Conservation (phyloP, 2,113 vertebrate species). For the Xerus inauris region DNA sequence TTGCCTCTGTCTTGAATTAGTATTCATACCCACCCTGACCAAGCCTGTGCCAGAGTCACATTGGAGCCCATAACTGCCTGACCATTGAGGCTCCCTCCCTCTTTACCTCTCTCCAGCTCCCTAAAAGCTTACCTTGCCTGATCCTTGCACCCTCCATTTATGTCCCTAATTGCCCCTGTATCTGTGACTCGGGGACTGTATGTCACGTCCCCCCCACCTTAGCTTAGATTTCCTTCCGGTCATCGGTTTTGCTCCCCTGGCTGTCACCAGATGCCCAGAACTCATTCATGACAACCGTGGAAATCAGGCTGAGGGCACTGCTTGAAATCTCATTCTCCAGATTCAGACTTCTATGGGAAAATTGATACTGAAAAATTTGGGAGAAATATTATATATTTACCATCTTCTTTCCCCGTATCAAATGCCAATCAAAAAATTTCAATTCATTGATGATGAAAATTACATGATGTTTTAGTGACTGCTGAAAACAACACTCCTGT, state of each 20-base stretch:
- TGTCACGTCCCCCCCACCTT: background rate
- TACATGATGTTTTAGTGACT: background rate
- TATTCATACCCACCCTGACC: background rate
- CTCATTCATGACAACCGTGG: background rate
- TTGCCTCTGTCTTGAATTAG: background rate
- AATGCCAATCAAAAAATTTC: background rate
- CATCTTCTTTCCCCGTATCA: background rate
- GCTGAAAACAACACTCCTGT: background rate
- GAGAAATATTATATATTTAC: background rate
- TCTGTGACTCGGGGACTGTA: background rate
- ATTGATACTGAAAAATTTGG: background rate
- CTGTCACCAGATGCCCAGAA: background rate
- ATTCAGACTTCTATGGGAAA: background rate
- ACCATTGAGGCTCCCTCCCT: background rate
- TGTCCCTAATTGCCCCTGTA: background rate
- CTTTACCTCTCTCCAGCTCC: background rate
- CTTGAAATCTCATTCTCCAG: background rate
- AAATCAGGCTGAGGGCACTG: background rate
- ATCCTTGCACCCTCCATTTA: background rate
- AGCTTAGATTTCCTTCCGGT: background rate
- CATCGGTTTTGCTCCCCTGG: background rate
- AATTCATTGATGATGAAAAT: background rate
- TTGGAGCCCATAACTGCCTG: background rate
- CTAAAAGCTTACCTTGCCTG: background rate
- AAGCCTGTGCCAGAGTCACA: background rate